Percentiles rank a stretch among this genome's conserved stretches.
phyloP scores from a whole-genome alignment of 2,797 vertebrate species.

The Melopsittacus undulatus region DNA sequence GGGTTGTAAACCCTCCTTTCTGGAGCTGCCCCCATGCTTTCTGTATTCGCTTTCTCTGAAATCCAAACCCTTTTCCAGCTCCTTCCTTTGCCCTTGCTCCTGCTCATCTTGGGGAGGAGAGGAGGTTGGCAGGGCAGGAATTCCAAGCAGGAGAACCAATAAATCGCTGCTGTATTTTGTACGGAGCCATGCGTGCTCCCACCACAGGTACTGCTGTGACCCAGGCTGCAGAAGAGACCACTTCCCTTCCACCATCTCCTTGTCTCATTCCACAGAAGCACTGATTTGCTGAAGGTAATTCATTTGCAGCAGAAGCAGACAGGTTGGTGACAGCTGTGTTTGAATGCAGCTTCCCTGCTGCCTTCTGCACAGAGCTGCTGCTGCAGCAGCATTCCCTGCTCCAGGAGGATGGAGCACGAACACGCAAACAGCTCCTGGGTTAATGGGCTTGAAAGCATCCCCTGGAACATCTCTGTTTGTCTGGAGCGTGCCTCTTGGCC shows the following conservation, averaged over 20 bases:
- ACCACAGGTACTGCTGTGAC: accelerated
- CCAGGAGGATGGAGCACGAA: accelerated
- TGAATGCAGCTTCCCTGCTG: not conserved
- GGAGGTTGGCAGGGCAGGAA: not conserved
- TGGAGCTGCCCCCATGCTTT: not conserved
- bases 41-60: not conserved
- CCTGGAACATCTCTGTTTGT: not conserved
- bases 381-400: not conserved
- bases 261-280: not conserved
- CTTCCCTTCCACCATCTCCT: not conserved
- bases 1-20: not conserved
- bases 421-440: not conserved
- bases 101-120: not conserved
- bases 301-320: not conserved
- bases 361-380: not conserved
- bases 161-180: not conserved
- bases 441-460: not conserved
- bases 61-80: not conserved
- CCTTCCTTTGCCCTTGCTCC: not conserved
- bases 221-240: not conserved
- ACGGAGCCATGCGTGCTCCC: accelerated
- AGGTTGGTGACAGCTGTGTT: not conserved
- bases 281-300: not conserved
- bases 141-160: not conserved
- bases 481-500: not conserved